A percentile compares a stretch with the other conserved stretches of the same genome.
Evolutionary conservation across 2,888 invertebrate species (phyloP).

Genomic region (Caenorhabditis sulstoni): DNA sequence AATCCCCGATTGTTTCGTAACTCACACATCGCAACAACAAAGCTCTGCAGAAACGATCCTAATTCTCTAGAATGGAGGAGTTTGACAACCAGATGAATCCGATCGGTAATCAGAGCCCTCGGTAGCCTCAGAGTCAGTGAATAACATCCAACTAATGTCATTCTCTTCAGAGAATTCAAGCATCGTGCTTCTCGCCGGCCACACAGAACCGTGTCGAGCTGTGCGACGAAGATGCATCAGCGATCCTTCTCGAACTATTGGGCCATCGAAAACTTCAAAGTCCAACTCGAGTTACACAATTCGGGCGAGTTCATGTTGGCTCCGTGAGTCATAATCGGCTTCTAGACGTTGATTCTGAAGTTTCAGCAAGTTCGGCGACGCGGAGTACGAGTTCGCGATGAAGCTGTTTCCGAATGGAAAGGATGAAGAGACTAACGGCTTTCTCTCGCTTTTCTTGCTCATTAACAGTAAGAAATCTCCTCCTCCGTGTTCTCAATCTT

Average conservation of each 20-base stretch:
- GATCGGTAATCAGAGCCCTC: too few species aligned
- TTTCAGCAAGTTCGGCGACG: constrained; percentile 66
- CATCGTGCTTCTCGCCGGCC: background rate
- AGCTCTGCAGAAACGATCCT: too few species aligned
- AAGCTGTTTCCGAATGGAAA: constrained; percentile 73
- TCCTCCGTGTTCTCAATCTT: background rate
- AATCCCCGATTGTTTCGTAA: too few species aligned
- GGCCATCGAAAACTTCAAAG: constrained; percentile 63
- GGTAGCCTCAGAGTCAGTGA: too few species aligned
- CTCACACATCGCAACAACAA: too few species aligned
- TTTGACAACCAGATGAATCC: too few species aligned
- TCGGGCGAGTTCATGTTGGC: constrained; percentile 58
- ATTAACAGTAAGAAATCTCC: constrained; percentile 66
- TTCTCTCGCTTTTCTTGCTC: constrained; percentile 70
- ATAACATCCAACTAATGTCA: too few species aligned
- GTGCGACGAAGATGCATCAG: constrained; percentile 29
- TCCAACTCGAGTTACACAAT: constrained; percentile 61
- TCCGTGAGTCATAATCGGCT: constrained; percentile 42
- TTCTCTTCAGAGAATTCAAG: background rate
- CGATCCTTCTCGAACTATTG: constrained; percentile 45
- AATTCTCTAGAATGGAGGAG: too few species aligned
- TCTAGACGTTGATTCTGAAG: background rate
- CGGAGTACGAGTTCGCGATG: constrained; percentile 66
- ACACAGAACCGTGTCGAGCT: constrained; percentile 1
- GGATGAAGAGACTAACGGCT: constrained; percentile 72